Base-by-base conservation (phyloP, 64 coral and sea anemone species). In the Montipora sp. region DNA sequence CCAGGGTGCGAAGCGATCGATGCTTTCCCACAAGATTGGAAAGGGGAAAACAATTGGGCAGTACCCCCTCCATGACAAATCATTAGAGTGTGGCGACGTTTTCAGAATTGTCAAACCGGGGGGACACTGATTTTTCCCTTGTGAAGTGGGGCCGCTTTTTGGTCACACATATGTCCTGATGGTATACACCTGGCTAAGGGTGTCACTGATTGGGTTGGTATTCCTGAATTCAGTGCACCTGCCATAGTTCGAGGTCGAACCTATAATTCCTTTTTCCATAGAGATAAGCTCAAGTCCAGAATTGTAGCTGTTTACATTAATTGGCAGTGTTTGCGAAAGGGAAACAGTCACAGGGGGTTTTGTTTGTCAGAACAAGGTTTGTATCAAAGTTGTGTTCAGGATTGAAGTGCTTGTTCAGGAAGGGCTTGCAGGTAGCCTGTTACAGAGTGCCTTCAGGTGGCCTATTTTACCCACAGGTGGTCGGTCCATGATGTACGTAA, bases 1-100 rank as follows among this genome's bases (percentile, higher is more conserved):
- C 91, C 83, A 16, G 20, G 77, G 22, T 77, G 75, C 45, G 75
- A 93, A 48, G 63, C 16, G 2, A 49, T 93, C 11, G 83, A 93
- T 21, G 91, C 91, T 53, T 93, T 88, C 23, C 24, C 83, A 11
- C 83, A 51, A 22, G 14, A 88, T 10, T 87, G 83, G 91, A 24
- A 13, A 0, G 20, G 60, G 58, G 83, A 27, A 27, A 93, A 53
- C 53, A 79, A 55, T 55, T 55, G 91, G 75, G 51, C 78, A 8
- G 71, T 75, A 2, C 73, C 74, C n/a, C 73, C 59, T 1, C 23
- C 44, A 45, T 59, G 9, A 16, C 51, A 77, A 75, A 78, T 89
- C 14, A 36, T 89, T 16, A 75, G 49, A 15, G 74, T 36, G 3
- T 61, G 48, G 72, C 77, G 12, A 5, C 74, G 78, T 77, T 77